Conservation (phyloP, 2,888 invertebrate species). For the Chrysomela aeneicollis region DNA sequence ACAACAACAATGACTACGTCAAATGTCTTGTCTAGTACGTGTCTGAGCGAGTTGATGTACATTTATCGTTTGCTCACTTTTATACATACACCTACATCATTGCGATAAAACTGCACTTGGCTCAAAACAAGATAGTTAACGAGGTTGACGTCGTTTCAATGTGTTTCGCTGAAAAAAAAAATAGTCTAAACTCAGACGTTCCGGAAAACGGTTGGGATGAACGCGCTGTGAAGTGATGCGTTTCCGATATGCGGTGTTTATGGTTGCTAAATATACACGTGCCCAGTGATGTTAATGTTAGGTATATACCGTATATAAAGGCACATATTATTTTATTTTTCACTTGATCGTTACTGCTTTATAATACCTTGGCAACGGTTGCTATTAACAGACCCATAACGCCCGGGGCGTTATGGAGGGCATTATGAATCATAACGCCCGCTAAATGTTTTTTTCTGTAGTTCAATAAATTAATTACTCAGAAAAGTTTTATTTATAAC, state of each 20-base stretch:
- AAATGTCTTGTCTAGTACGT: neutral
- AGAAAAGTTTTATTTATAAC: no score
- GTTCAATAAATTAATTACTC: no score
- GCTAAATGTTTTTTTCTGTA: no score
- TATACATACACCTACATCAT: conserved; percentile 22
- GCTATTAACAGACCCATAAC: no score
- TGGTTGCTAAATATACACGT: conserved; percentile 31
- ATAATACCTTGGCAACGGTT: no score
- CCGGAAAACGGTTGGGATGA: conserved; percentile 16
- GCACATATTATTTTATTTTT: neutral
- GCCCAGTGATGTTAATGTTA: conserved; percentile 21
- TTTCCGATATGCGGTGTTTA: conserved; percentile 38
- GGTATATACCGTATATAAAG: conserved; percentile 17
- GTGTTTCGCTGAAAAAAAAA: conserved; percentile 29
- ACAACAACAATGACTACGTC: neutral
- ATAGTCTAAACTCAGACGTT: conserved; percentile 10
- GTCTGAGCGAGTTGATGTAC: conserved; percentile 22
- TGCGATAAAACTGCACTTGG: conserved; percentile 35
- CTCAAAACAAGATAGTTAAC: conserved; percentile 34
- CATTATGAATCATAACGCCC: no score
- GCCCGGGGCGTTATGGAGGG: no score
- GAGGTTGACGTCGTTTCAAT: conserved; percentile 33
- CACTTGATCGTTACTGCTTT: no score
- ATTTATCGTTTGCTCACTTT: conserved; percentile 37
- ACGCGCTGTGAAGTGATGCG: conserved; percentile 22